These are phyloP conservation scores for Xanthorhoe spadicearia DNA, from an alignment of 2,888 invertebrate genomes.

Conservation along the genomic window DNA sequence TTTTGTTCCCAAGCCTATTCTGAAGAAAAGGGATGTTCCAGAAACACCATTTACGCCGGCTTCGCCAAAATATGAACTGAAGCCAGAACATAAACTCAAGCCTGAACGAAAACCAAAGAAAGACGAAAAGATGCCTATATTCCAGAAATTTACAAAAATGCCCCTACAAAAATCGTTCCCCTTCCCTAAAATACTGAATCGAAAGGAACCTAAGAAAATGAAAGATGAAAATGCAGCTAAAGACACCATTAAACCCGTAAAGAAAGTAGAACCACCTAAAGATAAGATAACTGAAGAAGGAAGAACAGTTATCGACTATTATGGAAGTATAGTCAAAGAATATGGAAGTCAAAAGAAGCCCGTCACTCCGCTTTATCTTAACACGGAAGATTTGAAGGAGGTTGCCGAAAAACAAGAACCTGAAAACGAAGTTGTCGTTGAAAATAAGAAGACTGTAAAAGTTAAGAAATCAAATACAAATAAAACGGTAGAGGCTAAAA, in stretches of 20 bases:
- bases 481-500: slow-evolving; percentile 52
- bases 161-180: slow-evolving; percentile 69
- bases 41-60: slow-evolving; percentile 45
- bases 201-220: slow-evolving; percentile 65
- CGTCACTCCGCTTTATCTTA: slow-evolving; percentile 83
- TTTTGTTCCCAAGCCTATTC: slow-evolving; percentile 91
- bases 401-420: slow-evolving; percentile 82
- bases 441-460: slow-evolving; percentile 53
- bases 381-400: slow-evolving; percentile 86
- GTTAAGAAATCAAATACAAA: slow-evolving; percentile 50
- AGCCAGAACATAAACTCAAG: slow-evolving; percentile 54
- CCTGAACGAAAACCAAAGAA: slow-evolving; percentile 59
- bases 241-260: slow-evolving; percentile 47
- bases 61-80: slow-evolving; percentile 48
- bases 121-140: slow-evolving; percentile 69
- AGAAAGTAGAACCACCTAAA: slow-evolving; percentile 56
- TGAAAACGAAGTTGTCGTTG: slow-evolving; percentile 39
- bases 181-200: slow-evolving; percentile 70
- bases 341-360: slow-evolving; percentile 84
- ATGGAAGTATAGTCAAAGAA: slow-evolving; percentile 91
- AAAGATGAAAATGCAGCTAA: slow-evolving; percentile 44
- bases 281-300: slow-evolving; percentile 86
- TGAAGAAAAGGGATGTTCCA: slow-evolving; percentile 85
- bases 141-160: slow-evolving; percentile 77
- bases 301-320: slow-evolving; percentile 90